These are phyloP conservation scores for Ceyx erithaca DNA, from an alignment of 2,797 vertebrate species.

Conservation along the genomic window DNA sequence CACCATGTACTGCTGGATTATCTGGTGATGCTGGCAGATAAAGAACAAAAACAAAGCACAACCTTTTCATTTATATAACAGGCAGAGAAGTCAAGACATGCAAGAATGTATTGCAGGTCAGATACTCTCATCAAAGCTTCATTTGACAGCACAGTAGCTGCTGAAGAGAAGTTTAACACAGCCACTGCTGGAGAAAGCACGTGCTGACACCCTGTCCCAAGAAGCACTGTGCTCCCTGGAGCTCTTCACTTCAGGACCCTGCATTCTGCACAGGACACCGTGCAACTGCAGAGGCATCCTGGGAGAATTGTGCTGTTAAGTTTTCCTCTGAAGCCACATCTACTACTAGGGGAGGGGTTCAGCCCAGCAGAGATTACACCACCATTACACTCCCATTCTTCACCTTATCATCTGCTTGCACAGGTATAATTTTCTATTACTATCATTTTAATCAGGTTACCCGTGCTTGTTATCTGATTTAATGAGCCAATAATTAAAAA, in stretches of 20 bases:
- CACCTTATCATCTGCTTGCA: fast-evolving
- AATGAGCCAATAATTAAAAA: not conserved
- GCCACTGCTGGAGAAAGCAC: not conserved
- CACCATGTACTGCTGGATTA: constrained; percentile 98
- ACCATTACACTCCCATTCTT: not conserved
- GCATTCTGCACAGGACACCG: not conserved
- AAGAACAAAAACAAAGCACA: not conserved
- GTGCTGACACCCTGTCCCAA: not conserved
- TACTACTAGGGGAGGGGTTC: not conserved
- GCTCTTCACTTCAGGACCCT: not conserved
- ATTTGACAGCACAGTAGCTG: not conserved
- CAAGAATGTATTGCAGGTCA: not conserved
- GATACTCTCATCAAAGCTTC: not conserved
- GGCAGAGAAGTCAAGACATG: not conserved
- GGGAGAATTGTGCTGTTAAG: not conserved
- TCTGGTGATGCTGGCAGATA: constrained; percentile 89
- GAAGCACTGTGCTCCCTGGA: not conserved
- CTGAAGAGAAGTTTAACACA: not conserved
- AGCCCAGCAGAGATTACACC: not conserved
- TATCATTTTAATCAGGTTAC: not conserved
- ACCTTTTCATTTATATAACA: not conserved
- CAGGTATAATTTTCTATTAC: not conserved
- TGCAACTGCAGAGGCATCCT: not conserved
- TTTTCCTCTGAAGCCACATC: not conserved
- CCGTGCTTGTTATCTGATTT: not conserved